These are phyloP conservation scores for Ennomos quercinarius DNA, from an alignment of 2,888 invertebrate species.

Conservation along the genomic window DNA sequence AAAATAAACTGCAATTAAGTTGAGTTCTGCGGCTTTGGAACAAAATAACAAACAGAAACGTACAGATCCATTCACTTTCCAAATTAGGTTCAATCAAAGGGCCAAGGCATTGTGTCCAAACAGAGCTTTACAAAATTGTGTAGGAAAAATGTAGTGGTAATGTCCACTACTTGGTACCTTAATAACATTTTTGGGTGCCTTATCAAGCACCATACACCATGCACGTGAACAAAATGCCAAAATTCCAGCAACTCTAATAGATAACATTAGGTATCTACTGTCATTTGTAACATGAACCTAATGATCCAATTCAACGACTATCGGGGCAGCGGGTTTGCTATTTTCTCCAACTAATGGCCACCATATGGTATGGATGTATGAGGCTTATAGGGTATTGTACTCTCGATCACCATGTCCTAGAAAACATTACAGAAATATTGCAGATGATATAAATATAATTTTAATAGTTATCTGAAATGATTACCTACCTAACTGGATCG, in stretches of 20 bases:
- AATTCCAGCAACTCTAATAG: constrained; percentile 13
- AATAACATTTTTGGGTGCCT: too few species aligned
- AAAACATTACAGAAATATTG: background rate
- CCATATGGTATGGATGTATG: constrained; percentile 33
- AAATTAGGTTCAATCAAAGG: too few species aligned
- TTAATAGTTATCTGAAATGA: constrained; percentile 2
- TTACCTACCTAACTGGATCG: constrained; percentile 33
- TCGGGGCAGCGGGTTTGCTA: constrained; percentile 25
- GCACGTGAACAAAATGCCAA: constrained; percentile 21
- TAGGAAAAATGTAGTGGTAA: too few species aligned
- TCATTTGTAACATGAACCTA: constrained; percentile 43
- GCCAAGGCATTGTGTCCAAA: too few species aligned
- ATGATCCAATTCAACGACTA: constrained; percentile 20
- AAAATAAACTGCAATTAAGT: too few species aligned
- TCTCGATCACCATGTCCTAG: background rate
- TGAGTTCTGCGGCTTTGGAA: too few species aligned
- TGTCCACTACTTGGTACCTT: too few species aligned
- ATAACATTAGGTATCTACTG: constrained; percentile 18
- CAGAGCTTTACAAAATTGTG: too few species aligned
- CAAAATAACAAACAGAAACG: too few species aligned
- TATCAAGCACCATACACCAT: background rate
- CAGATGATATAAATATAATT: background rate
- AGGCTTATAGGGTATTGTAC: constrained; percentile 25
- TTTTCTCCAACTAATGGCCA: constrained; percentile 34
- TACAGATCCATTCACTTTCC: too few species aligned